Evolutionary conservation across 2,888 invertebrate genomes (phyloP).

Genomic region (Mesorhabditis belari): DNA sequence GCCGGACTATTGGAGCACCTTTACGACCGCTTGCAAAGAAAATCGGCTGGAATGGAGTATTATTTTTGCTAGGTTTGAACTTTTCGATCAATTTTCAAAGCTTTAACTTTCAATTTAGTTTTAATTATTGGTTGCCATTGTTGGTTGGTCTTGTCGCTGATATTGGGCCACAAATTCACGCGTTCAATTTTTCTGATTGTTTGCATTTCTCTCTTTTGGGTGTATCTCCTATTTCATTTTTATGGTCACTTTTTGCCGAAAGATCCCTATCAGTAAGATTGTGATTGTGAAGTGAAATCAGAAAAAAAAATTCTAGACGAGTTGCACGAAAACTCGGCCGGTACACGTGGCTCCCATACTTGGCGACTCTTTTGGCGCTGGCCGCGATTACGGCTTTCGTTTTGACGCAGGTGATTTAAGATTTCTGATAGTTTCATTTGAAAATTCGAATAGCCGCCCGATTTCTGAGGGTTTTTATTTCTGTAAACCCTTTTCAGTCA

Average conservation of each 20-base stretch:
- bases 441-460: no score
- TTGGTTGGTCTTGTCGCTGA: neutral
- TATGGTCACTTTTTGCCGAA: neutral
- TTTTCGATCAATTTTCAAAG: no score
- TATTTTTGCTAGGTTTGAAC: neutral
- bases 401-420: neutral
- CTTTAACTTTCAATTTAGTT: neutral
- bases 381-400: neutral
- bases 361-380: neutral
- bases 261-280: neutral
- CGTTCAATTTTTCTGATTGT: neutral
- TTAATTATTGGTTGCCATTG: neutral
- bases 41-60: neutral
- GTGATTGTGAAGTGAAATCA: neutral
- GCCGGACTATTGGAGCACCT: neutral
- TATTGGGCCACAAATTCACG: neutral
- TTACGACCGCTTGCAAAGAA: neutral
- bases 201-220: neutral
- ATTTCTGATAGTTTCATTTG: neutral
- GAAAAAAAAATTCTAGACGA: neutral
- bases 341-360: neutral
- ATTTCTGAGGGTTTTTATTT: neutral
- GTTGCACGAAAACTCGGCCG: neutral
- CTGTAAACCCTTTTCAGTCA: neutral
- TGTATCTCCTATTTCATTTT: neutral